Evolutionary conservation across 2,797 vertebrate genomes (phyloP).

Genomic region (Holocentrus rufus): DNA sequence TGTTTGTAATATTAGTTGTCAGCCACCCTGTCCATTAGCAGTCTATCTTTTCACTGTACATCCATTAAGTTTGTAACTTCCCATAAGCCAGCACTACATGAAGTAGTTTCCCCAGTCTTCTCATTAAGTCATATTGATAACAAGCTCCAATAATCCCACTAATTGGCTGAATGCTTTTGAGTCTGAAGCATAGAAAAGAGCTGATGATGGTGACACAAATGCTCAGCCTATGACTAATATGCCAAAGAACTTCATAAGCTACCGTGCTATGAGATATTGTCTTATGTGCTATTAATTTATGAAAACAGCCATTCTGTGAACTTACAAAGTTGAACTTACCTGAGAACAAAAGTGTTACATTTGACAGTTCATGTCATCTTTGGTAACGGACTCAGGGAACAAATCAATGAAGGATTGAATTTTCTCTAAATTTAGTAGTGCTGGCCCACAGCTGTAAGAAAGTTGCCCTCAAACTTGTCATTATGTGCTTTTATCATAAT

Average conservation of each 20-base stretch:
- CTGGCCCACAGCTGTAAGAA: too few relatives aligned
- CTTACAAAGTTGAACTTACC: too few relatives aligned
- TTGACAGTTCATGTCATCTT: too few relatives aligned
- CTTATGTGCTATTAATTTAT: conserved; percentile 3
- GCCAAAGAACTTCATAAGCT: conserved; percentile 15
- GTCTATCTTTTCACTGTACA: background rate
- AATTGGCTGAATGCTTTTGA: conserved; percentile 43
- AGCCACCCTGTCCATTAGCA: background rate
- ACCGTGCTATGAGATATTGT: background rate
- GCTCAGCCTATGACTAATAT: conserved; percentile 63
- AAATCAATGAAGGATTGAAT: background rate
- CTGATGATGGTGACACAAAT: conserved; percentile 36
- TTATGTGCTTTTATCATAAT: too few relatives aligned
- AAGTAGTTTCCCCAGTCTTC: background rate
- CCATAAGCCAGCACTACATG: background rate
- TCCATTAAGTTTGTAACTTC: background rate
- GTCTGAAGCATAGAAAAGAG: conserved; percentile 63
- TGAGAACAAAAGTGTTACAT: too few relatives aligned
- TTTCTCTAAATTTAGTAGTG: too few relatives aligned
- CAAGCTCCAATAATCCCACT: conserved; percentile 18
- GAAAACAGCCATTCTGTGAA: background rate
- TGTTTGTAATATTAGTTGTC: background rate
- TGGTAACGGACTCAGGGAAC: too few relatives aligned
- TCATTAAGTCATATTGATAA: conserved; percentile 32
- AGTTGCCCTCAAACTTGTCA: too few relatives aligned